Evolutionary conservation across 2,888 invertebrate species (phyloP).

Genomic region (Megalurothrips usitatus): DNA sequence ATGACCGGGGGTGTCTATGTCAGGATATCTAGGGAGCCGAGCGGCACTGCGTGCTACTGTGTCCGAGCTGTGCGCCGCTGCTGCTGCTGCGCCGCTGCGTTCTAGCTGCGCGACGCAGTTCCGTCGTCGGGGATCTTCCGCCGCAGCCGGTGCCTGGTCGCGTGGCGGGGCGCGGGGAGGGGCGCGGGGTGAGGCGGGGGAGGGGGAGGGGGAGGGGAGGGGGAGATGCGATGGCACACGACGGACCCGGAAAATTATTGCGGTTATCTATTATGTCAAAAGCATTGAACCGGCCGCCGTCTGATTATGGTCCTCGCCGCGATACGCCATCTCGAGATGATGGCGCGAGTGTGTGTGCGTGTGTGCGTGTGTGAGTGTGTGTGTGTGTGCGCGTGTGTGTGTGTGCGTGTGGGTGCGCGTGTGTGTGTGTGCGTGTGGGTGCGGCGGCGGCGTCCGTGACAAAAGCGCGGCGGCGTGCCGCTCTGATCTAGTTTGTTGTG

Average conservation of each 20-base stretch:
- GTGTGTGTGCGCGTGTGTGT: not conserved
- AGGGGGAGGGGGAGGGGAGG: not conserved
- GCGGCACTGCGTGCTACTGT: too few species aligned
- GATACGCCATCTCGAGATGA: conserved; percentile 29
- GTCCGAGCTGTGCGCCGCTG: too few species aligned
- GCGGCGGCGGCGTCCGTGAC: too few species aligned
- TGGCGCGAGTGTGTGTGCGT: conserved; percentile 33
- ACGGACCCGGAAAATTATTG: conserved; percentile 27
- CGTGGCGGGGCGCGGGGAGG: not conserved
- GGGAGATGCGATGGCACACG: conserved; percentile 29
- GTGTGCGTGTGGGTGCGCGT: not conserved
- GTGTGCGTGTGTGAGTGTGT: conserved; percentile 23
- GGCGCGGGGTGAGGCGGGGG: conserved; percentile 15
- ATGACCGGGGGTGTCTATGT: too few species aligned
- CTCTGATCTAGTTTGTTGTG: too few species aligned
- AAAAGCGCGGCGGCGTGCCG: too few species aligned
- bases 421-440: not conserved
- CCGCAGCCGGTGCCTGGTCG: conserved; percentile 28
- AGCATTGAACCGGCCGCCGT: not conserved
- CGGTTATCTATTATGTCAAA: too few species aligned
- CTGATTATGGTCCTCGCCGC: conserved; percentile 29
- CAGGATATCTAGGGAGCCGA: too few species aligned
- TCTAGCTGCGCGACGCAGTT: too few species aligned
- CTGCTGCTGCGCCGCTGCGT: too few species aligned
- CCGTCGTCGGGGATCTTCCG: conserved; percentile 24